Evolutionary conservation across 2,888 invertebrate genomes (phyloP).

Genomic region (Megamerina dolium): DNA sequence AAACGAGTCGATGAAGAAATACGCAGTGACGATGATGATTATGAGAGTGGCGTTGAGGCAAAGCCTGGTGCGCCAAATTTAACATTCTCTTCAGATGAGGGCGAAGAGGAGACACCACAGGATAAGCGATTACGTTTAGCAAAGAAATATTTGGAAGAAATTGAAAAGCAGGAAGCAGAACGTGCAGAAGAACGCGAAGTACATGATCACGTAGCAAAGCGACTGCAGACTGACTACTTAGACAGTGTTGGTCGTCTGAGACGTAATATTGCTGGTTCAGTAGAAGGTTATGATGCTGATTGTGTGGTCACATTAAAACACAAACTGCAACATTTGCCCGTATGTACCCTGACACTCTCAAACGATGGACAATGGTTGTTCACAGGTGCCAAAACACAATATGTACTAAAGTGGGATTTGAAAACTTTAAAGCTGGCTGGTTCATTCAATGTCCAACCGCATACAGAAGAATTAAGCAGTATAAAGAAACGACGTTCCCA

Average conservation of each 20-base stretch:
- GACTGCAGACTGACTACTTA: conserved; percentile 77
- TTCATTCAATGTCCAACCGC: conserved; percentile 47
- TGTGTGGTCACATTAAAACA: conserved; percentile 58
- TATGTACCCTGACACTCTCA: conserved; percentile 77
- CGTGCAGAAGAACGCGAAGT: conserved; percentile 61
- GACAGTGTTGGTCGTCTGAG: conserved; percentile 79
- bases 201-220: conserved; percentile 56
- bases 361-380: conserved; percentile 66
- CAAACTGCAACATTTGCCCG: conserved; percentile 69
- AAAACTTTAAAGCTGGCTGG: conserved; percentile 59
- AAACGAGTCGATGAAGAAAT: conserved; percentile 54
- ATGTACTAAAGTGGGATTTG: conserved; percentile 79
- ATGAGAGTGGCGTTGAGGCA: conserved; percentile 52
- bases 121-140: conserved; percentile 86
- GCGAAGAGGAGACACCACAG: conserved; percentile 69
- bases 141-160: conserved; percentile 81
- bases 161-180: conserved; percentile 72
- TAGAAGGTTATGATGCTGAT: conserved; percentile 48
- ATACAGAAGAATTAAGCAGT: conserved; percentile 44
- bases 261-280: conserved; percentile 65
- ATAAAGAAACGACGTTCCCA: conserved; percentile 40
- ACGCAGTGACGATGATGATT: conserved; percentile 61
- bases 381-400: conserved; percentile 83
- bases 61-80: conserved; percentile 19
- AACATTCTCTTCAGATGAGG: conserved; percentile 37